Base-by-base conservation (phyloP, 2,888 invertebrate genomes). In the Drosophila greeni region DNA sequence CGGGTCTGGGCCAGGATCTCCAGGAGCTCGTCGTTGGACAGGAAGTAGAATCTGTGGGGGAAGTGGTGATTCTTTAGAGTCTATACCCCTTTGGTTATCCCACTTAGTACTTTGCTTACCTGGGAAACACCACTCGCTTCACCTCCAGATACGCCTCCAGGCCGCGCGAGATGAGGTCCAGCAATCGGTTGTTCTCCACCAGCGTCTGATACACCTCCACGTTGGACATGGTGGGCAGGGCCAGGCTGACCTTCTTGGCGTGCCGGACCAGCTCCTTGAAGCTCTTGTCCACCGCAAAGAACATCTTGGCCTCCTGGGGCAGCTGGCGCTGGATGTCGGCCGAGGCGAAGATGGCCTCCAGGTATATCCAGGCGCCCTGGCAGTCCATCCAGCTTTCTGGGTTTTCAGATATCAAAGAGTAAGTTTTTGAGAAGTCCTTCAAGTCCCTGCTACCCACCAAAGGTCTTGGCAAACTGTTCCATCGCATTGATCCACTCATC, bases 261-360 rank as follows among this genome's bases (percentile, higher is more conserved):
- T 92, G 92, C 54, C 95, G 91, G 93, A 97, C 95, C 31, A 95
- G 93, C 71, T 95, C 95, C 86, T 96, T 96, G 92, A 95, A 97
- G 1, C 94, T 94, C 86, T 95, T 97, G 86, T 97, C 97, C 0
- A 97, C 97, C 54, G 92, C 91, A 5, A 91, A 91, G 87, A 97
- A 98, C 84, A 97, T 91, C 84, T 95, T 94, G 0, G 97, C 95
- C 87, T 98, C 97, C 75, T 94, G 93, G 0, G 97, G 97, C 85
- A 98, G 90, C 86, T 97, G 97, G 14, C 96, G 92, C 87, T 97
- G 96, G 77, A 98, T 98, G 85, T 97, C 97, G 0, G 97, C 96
- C 0, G 97, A 97, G 9, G 95, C 94, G 88, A 98, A 98, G 84
- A 98, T 97, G 0, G 97, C 96, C 88, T 98, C 97, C 80, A 98